phyloP scores from a whole-genome alignment of 2,113 vertebrate species.

The Misgurnus anguillicaudatus region DNA sequence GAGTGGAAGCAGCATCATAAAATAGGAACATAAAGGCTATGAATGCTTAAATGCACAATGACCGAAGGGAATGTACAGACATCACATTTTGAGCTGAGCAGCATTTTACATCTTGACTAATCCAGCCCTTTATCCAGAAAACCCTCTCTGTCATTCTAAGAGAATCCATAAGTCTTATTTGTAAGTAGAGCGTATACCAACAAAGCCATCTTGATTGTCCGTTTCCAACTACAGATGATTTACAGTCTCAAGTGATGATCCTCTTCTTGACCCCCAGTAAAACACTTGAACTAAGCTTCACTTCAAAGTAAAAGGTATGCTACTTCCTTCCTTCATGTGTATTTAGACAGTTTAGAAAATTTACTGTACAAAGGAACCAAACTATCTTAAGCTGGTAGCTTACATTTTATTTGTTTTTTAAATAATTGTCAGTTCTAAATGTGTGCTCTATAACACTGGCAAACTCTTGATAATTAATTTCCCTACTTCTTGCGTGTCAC shows the following conservation, averaged over 20 bases:
- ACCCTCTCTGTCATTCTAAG: background rate
- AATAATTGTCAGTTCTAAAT: too few relatives aligned
- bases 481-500: too few relatives aligned
- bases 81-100: slow-evolving; percentile 21
- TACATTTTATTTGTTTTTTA: too few relatives aligned
- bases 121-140: background rate
- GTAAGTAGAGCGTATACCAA: background rate
- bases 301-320: background rate
- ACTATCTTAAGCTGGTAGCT: too few relatives aligned
- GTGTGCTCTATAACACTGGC: too few relatives aligned
- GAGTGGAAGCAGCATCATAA: background rate
- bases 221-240: slow-evolving; percentile 33
- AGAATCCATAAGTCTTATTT: background rate
- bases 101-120: background rate
- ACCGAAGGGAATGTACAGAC: slow-evolving; percentile 27
- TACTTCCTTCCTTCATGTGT: background rate
- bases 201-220: background rate
- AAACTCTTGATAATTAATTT: too few relatives aligned
- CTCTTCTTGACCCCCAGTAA: slow-evolving; percentile 58
- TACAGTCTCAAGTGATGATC: slow-evolving; percentile 55
- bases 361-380: too few relatives aligned
- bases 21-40: background rate
- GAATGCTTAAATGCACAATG: slow-evolving; percentile 7
- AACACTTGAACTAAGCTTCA: slow-evolving; percentile 53
- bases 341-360: background rate